Evolutionary conservation across 2,888 invertebrate genomes (phyloP).

Genomic region (Campaea margaritaria): DNA sequence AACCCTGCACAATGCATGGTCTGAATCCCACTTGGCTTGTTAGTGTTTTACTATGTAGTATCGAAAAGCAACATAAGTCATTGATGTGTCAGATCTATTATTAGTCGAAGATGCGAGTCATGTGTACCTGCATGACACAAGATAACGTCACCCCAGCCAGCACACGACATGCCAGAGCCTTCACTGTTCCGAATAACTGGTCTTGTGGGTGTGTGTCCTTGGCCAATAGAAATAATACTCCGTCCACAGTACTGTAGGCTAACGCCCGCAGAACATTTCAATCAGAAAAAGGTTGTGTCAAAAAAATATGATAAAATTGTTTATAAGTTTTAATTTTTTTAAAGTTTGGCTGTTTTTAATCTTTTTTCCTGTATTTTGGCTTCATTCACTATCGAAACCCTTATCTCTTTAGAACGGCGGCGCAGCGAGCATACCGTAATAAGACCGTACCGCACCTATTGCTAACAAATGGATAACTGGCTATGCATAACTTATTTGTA

Average conservation of each 20-base stretch:
- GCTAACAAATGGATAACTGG: background rate
- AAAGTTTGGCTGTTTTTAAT: no score
- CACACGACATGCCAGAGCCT: conserved; percentile 24
- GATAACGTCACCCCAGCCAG: conserved; percentile 38
- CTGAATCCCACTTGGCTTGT: no score
- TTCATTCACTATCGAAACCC: background rate
- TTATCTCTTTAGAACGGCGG: background rate
- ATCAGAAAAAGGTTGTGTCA: no score
- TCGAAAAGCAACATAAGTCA: background rate
- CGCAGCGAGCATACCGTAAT: no score
- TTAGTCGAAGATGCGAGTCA: conserved; percentile 32
- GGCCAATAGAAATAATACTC: background rate
- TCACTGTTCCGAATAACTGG: conserved; percentile 29
- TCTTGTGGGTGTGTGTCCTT: conserved; percentile 27
- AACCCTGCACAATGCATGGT: no score
- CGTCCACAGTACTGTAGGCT: no score
- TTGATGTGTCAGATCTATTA: conserved; percentile 27
- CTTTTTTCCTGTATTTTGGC: background rate
- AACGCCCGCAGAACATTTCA: no score
- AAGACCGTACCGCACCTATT: no score
- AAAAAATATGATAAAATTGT: no score
- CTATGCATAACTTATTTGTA: no score
- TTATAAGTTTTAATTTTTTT: no score
- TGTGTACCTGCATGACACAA: conserved; percentile 32
- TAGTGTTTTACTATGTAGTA: no score